These are phyloP conservation scores for Dromiciops gliroides DNA, from an alignment of 2,113 vertebrate genomes.

Conservation along the genomic window DNA sequence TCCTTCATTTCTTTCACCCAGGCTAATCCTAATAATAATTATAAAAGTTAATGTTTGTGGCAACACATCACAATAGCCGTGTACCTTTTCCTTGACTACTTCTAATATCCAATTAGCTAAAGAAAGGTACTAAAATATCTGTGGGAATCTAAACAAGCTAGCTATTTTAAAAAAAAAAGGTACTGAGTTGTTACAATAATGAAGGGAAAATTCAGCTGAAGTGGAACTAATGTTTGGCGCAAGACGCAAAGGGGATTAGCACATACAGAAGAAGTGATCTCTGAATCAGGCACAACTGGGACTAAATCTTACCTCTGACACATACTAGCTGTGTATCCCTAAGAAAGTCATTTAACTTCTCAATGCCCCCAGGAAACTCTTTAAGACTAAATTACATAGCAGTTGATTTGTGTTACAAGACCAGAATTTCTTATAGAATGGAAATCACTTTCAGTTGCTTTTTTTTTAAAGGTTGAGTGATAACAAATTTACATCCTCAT, in stretches of 20 bases:
- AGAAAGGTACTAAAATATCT: background rate
- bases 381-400: background rate
- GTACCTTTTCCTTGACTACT: background rate
- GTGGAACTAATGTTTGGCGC: background rate
- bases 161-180: background rate
- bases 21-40: background rate
- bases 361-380: background rate
- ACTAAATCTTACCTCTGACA: background rate
- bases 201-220: background rate
- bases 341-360: background rate
- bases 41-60: background rate
- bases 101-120: background rate
- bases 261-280: background rate
- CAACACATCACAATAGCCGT: background rate
- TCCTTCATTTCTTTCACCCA: background rate
- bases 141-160: background rate
- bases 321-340: background rate
- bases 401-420: background rate
- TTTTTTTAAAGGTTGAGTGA: background rate
- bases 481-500: background rate
- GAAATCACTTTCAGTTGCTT: background rate
- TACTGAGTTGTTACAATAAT: background rate
- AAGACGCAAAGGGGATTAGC: background rate
- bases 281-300: background rate
- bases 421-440: background rate